phyloP scores from a whole-genome alignment of 1,140 invertebrate species.

The Drosophila watanabei region DNA sequence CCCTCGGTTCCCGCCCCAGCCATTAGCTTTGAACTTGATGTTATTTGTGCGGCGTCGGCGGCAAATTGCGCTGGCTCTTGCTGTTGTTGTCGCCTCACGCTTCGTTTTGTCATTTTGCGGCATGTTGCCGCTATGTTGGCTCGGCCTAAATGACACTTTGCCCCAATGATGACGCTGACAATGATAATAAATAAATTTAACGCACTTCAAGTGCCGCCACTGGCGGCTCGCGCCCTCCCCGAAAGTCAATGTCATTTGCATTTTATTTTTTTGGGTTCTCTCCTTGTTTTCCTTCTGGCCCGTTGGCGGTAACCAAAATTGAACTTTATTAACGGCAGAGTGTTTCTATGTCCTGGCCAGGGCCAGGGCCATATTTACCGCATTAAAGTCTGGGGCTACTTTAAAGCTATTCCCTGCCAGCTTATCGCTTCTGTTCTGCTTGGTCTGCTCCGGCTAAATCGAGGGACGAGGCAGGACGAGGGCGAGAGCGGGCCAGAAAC shows the following conservation, averaged over 20 bases:
- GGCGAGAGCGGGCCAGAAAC: conserved; percentile 1
- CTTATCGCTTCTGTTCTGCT: conserved; percentile 51
- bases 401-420: conserved; percentile 16
- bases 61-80: conserved; percentile 61
- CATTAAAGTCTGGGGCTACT: conserved; percentile 15
- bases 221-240: conserved; percentile 19
- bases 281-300: background rate
- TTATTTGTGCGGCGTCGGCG: conserved; percentile 71
- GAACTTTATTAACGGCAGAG: conserved; percentile 55
- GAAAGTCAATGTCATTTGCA: conserved; percentile 60
- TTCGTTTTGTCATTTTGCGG: conserved; percentile 77
- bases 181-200: conserved; percentile 81
- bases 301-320: conserved; percentile 34
- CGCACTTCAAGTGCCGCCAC: conserved; percentile 45
- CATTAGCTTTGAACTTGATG: conserved; percentile 79
- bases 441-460: conserved; percentile 32
- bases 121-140: conserved; percentile 63
- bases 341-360: conserved; percentile 9
- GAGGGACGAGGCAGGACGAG: background rate
- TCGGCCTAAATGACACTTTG: conserved; percentile 74
- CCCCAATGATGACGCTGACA: conserved; percentile 77
- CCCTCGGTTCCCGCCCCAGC: conserved; percentile 32
- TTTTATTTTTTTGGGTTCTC: conserved; percentile 23
- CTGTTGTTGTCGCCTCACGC: conserved; percentile 59
- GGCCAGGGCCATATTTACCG: conserved; percentile 18